phyloP scores from a whole-genome alignment of 92 coral and sea anemone genomes.

The Palythoa grandis region DNA sequence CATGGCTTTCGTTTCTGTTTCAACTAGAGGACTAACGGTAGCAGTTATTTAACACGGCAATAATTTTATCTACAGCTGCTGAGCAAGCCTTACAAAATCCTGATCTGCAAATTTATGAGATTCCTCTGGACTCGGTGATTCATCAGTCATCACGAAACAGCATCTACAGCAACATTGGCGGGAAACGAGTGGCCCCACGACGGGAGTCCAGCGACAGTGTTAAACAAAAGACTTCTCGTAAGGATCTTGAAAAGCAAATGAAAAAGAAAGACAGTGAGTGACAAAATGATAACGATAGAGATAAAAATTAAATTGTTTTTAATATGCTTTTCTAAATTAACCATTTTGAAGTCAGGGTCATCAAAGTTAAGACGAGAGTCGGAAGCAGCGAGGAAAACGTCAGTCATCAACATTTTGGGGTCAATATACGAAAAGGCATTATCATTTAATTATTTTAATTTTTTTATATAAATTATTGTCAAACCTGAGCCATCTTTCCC shows the following conservation, averaged over 20 bases:
- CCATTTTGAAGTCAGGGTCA: too few species aligned
- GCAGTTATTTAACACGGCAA: not conserved
- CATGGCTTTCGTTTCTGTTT: too few species aligned
- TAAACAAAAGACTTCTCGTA: constrained; percentile 35
- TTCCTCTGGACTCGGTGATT: constrained; percentile 84
- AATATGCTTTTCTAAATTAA: too few species aligned
- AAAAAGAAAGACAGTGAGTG: constrained; percentile 63
- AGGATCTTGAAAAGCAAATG: constrained; percentile 26
- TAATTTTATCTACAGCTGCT: constrained; percentile 40
- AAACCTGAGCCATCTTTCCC: too few species aligned
- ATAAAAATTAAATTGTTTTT: not conserved
- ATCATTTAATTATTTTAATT: too few species aligned
- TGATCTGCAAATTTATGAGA: constrained; percentile 89
- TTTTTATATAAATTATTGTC: too few species aligned
- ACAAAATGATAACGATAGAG: not conserved
- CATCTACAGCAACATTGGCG: constrained; percentile 67
- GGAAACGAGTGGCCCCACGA: constrained; percentile 76
- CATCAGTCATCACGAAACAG: constrained; percentile 57
- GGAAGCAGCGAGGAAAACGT: too few species aligned
- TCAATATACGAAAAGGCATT: too few species aligned
- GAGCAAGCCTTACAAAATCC: constrained; percentile 71
- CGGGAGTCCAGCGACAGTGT: constrained; percentile 44
- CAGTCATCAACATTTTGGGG: too few species aligned
- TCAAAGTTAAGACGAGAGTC: too few species aligned
- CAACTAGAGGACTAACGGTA: too few species aligned